Conservation (phyloP, 2,797 vertebrate species). For the Phataginus tricuspis region DNA sequence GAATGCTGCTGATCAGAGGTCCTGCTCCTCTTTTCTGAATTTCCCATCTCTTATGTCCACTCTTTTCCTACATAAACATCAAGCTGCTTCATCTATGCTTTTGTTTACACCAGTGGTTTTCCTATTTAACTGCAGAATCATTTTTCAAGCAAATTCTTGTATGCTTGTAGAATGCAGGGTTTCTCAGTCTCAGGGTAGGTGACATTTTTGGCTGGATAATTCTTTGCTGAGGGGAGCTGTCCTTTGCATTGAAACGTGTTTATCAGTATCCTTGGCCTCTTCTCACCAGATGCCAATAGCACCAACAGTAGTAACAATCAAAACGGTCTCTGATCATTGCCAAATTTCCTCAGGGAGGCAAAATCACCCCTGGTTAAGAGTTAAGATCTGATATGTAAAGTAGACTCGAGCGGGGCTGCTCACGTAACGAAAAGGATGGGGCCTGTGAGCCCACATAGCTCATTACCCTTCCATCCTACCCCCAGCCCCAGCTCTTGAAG, state of each 20-base stretch:
- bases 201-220: neutral
- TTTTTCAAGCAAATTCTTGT: neutral
- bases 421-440: neutral
- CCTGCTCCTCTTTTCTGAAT: neutral
- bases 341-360: neutral
- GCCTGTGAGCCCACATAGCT: neutral
- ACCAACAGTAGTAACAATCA: neutral
- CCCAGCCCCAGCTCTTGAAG: neutral
- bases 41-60: neutral
- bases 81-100: neutral
- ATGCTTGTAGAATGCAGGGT: neutral
- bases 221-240: neutral
- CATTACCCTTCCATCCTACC: neutral
- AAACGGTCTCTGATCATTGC: neutral
- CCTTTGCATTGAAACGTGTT: neutral
- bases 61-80: neutral
- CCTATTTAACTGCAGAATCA: neutral
- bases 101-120: neutral
- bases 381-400: neutral
- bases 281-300: neutral
- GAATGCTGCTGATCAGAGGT: neutral
- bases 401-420: neutral
- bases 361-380: neutral
- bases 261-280: neutral
- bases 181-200: neutral